A percentile compares a stretch with the other conserved stretches of the same genome.
Evolutionary conservation across 2,113 vertebrate species (phyloP).

Genomic region (Mustelus asterias): DNA sequence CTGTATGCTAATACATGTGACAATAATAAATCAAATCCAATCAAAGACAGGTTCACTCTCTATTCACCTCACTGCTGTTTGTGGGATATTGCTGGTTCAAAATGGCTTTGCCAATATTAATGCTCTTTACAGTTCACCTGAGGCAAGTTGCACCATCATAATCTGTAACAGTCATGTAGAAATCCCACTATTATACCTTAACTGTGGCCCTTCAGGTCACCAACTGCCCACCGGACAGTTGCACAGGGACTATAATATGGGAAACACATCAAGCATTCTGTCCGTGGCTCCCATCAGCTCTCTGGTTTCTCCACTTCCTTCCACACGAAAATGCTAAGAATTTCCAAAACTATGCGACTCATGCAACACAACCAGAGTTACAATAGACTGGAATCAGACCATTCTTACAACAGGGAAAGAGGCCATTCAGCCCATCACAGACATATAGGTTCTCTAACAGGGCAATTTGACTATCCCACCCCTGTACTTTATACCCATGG

Average conservation of each 20-base stretch:
- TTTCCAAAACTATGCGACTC: background rate
- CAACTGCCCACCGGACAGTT: background rate
- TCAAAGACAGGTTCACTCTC: background rate
- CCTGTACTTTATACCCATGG: background rate
- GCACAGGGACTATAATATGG: background rate
- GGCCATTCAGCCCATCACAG: background rate
- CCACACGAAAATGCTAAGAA: background rate
- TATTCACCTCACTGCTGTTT: background rate
- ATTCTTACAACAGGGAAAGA: no score
- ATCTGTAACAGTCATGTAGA: background rate
- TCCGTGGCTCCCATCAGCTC: background rate
- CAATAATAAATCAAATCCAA: no score
- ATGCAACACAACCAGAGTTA: background rate
- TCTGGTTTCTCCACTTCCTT: background rate
- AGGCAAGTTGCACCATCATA: background rate
- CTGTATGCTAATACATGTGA: no score
- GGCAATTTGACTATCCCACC: background rate
- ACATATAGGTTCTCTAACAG: background rate
- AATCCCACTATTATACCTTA: background rate
- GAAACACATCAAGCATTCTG: background rate
- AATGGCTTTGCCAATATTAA: background rate
- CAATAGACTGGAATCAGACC: background rate
- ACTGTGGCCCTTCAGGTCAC: background rate
- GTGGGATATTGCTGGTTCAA: background rate
- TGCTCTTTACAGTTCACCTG: background rate